Percentiles rank a stretch among this genome's conserved stretches.
Conservation (phyloP, 2,113 vertebrate genomes). For the Austrofundulus limnaeus region DNA sequence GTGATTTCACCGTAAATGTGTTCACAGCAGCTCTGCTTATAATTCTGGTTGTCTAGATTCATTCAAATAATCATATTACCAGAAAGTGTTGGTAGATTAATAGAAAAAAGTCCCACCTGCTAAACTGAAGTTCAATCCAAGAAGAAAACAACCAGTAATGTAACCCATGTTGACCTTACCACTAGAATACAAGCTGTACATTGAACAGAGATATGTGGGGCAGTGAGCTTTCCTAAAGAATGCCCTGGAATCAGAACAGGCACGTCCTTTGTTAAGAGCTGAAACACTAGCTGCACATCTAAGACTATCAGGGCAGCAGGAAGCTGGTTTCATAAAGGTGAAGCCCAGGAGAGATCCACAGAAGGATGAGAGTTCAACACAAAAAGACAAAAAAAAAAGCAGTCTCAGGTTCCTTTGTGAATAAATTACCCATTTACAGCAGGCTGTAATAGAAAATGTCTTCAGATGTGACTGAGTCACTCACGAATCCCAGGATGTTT, state of each 20-base stretch:
- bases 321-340: slow-evolving; percentile 35
- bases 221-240: slow-evolving; percentile 46
- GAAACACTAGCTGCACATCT: slow-evolving; percentile 69
- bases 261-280: slow-evolving; percentile 58
- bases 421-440: slow-evolving; percentile 37
- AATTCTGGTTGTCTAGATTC: too few relatives aligned
- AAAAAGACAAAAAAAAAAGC: slow-evolving; percentile 34
- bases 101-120: too few relatives aligned
- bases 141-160: slow-evolving; percentile 16
- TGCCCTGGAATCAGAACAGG: slow-evolving; percentile 41
- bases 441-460: slow-evolving; percentile 66
- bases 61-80: too few relatives aligned
- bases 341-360: slow-evolving; percentile 64
- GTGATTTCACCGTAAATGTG: too few relatives aligned
- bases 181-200: slow-evolving; percentile 7
- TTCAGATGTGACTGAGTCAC: slow-evolving; percentile 44
- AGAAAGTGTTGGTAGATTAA: too few relatives aligned
- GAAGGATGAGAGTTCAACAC: slow-evolving; percentile 41
- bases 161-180: slow-evolving; percentile 18
- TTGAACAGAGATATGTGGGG: slow-evolving; percentile 37
- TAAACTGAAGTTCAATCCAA: slow-evolving; percentile 15
- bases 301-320: slow-evolving; percentile 47
- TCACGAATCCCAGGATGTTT: slow-evolving; percentile 42
- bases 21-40: too few relatives aligned
- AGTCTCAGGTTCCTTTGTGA: slow-evolving; percentile 65